Conservation (phyloP, 2,113 vertebrate genomes). For the Apodemus speciosus region DNA sequence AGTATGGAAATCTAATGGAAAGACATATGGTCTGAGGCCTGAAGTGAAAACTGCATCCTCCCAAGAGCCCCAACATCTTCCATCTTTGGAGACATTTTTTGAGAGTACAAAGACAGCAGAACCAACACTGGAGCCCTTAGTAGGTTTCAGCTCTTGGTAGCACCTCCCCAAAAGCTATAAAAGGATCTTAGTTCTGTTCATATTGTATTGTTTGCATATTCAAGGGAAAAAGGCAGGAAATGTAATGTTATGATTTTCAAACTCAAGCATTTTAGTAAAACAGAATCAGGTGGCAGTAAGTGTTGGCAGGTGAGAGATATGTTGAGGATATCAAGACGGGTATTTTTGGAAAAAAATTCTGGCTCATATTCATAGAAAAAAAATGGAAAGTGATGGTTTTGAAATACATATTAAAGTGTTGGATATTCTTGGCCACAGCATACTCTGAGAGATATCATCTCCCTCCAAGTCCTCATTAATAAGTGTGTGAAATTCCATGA, state of each 20-base stretch:
- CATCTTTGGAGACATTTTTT: background rate
- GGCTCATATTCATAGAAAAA: slow-evolving; percentile 47
- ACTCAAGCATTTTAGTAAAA: slow-evolving; percentile 29
- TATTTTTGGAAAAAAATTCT: background rate
- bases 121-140: background rate
- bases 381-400: slow-evolving; percentile 60
- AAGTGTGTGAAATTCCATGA: slow-evolving; percentile 71
- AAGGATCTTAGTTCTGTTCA: slow-evolving; percentile 8
- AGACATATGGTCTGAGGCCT: background rate
- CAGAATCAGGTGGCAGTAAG: slow-evolving; percentile 13
- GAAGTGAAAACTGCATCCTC: background rate
- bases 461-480: slow-evolving; percentile 66
- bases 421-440: slow-evolving; percentile 58
- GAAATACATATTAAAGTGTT: slow-evolving; percentile 42
- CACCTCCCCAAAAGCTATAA: slow-evolving; percentile 1
- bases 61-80: background rate
- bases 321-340: slow-evolving; percentile 52
- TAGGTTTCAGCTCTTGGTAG: slow-evolving; percentile 9
- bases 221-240: background rate
- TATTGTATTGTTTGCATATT: background rate
- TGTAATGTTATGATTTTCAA: slow-evolving; percentile 12
- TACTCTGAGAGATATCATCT: slow-evolving; percentile 48
- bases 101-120: background rate
- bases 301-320: background rate
- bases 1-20: background rate